Evolutionary conservation across 2,888 invertebrate genomes (phyloP).

Genomic region (Conistra vaccinii): DNA sequence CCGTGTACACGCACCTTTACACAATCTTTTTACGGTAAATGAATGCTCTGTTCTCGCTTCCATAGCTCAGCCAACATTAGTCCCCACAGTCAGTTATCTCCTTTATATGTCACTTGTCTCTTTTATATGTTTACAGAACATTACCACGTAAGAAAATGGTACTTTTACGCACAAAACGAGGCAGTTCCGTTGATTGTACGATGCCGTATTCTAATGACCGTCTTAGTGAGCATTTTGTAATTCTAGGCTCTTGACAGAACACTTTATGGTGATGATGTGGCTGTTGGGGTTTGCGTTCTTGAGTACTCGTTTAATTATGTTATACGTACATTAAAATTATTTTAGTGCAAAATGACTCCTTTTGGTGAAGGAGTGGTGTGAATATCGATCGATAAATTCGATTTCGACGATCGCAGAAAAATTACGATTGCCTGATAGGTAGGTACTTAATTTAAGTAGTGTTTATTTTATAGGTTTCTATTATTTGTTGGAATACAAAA

Average conservation of each 20-base stretch:
- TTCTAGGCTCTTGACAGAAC: constrained; percentile 38
- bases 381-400: neutral
- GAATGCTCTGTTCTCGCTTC: constrained; percentile 50
- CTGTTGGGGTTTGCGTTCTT: constrained; percentile 2
- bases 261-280: constrained; percentile 48
- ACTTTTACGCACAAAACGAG: constrained; percentile 70
- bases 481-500: neutral
- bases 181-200: constrained; percentile 73
- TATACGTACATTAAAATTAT: neutral
- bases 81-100: constrained; percentile 62
- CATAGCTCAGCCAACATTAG: constrained; percentile 53
- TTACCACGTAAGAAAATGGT: constrained; percentile 73
- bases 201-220: constrained; percentile 71
- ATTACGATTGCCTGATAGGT: no score
- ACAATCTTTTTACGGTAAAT: constrained; percentile 49
- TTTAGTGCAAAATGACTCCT: neutral
- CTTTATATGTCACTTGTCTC: constrained; percentile 70
- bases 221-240: constrained; percentile 43
- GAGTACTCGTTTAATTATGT: constrained; percentile 7
- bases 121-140: constrained; percentile 75
- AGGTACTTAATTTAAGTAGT: neutral
- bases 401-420: neutral
- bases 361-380: neutral
- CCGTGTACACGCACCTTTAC: neutral
- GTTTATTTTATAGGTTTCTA: neutral